Conservation (phyloP, 2,113 vertebrate genomes). For the Regulus satrapa region DNA sequence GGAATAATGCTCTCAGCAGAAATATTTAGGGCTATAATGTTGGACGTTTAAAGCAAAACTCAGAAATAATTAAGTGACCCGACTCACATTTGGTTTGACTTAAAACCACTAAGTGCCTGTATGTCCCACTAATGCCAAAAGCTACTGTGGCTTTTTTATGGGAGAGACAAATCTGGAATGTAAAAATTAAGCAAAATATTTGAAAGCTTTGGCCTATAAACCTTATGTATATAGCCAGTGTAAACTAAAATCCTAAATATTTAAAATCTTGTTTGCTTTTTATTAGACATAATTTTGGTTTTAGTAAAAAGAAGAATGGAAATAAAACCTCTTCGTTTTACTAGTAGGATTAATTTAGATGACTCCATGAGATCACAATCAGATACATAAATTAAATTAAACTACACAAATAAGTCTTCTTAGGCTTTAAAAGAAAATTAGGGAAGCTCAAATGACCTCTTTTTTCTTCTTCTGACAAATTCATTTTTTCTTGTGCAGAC, state of each 20-base stretch:
- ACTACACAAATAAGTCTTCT: neutral
- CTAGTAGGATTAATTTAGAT: neutral
- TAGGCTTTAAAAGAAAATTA: neutral
- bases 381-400: conserved; percentile 18
- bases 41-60: neutral
- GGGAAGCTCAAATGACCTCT: neutral
- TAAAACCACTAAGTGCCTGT: neutral
- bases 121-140: neutral
- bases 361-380: neutral
- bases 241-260: conserved; percentile 30
- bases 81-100: neutral
- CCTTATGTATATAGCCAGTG: neutral
- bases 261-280: conserved; percentile 54
- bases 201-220: conserved; percentile 8
- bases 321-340: conserved; percentile 18
- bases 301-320: neutral
- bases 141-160: neutral
- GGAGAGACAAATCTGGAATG: neutral
- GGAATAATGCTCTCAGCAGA: neutral
- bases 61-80: neutral
- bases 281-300: conserved; percentile 5
- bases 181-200: conserved; percentile 29
- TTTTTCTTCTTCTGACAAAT: neutral
- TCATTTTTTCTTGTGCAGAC: neutral
- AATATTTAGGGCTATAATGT: neutral